Conservation (phyloP, 1,140 invertebrate species). For the Delia radicum region DNA sequence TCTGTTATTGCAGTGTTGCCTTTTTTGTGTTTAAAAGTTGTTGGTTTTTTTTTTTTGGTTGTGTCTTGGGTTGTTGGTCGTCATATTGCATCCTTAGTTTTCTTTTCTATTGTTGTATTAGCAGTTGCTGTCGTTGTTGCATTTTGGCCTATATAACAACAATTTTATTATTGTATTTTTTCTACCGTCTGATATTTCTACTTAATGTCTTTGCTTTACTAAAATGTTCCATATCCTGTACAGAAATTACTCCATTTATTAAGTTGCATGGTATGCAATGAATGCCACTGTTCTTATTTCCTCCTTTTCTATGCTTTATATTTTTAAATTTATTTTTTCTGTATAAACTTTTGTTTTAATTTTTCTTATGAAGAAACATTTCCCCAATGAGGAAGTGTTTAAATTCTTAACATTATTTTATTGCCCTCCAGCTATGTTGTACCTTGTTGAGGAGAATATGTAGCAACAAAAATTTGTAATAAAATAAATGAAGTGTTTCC, state of each 20-base stretch:
- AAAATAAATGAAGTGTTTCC: not conserved
- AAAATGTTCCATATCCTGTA: not conserved
- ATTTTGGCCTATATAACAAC: constrained; percentile 4
- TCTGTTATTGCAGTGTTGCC: not conserved
- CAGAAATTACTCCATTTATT: too few species aligned
- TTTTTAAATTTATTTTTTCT: not conserved
- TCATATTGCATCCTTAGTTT: constrained; percentile 9
- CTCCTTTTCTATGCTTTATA: not conserved
- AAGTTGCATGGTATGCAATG: not conserved
- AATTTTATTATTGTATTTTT: not conserved
- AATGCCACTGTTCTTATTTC: not conserved
- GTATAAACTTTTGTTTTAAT: not conserved
- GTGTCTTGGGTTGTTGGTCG: constrained; percentile 10
- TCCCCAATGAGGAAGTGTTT: constrained; percentile 14
- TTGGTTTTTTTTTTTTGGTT: not conserved
- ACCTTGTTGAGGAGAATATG: too few species aligned
- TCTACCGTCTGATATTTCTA: not conserved
- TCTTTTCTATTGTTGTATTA: not conserved
- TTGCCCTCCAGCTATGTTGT: not conserved
- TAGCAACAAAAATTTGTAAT: not conserved
- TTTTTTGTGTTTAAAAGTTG: not conserved
- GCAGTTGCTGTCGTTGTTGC: not conserved
- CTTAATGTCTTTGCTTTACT: not conserved
- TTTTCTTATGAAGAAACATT: constrained; percentile 2
- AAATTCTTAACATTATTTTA: constrained; percentile 20